Base-by-base conservation (phyloP, 2,797 vertebrate genomes). In the Liparis tanakae region DNA sequence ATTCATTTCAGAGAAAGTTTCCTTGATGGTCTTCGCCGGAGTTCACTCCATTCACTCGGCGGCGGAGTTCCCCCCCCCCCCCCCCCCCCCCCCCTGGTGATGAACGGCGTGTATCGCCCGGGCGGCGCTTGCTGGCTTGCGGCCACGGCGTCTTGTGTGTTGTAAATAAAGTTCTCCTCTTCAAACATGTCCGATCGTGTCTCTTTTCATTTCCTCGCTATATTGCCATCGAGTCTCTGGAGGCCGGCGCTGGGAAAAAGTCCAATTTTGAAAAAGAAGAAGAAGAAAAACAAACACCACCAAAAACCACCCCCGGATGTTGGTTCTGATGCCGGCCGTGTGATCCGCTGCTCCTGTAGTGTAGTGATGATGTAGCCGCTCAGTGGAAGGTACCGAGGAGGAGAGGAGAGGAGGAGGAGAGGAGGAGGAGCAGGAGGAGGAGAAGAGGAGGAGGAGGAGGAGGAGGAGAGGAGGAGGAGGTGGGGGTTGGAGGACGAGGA, bases 101-200 rank as follows among this genome's bases (percentile, higher is more conserved):
- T 94, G 85, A 90, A 92, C 91, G 85, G 75, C 91, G 83, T 89
- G 81, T 80, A 79, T 59, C 82, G 78, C 86, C 83, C 56, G 82
- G n/a, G n/a, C n/a, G n/a, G n/a, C n/a, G n/a, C n/a, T n/a, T n/a
- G n/a, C n/a, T n/a, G n/a, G n/a, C n/a, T n/a, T n/a, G 25, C 25
- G 93, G 88, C 87, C 88, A 94, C 91, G 93, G 93, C 72, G 68
- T 91, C 91, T 92, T 91, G 92, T 81, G 89, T 92, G 92, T 94
- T 95, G 93, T 94, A 93, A 97, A 97, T 97, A 97, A 97, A 96
- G 93, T 94, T 94, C 94, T 94, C 91, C 66, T 92, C 92, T 92
- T 93, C 87, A 92, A 91, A 89, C 77, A 69, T 73, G 75, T 90
- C 85, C 81, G 78, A 71, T 76, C 78, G 65, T 50, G 83, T 80